phyloP scores from a whole-genome alignment of 1,140 invertebrate species.

The Penaeus vannamei region DNA sequence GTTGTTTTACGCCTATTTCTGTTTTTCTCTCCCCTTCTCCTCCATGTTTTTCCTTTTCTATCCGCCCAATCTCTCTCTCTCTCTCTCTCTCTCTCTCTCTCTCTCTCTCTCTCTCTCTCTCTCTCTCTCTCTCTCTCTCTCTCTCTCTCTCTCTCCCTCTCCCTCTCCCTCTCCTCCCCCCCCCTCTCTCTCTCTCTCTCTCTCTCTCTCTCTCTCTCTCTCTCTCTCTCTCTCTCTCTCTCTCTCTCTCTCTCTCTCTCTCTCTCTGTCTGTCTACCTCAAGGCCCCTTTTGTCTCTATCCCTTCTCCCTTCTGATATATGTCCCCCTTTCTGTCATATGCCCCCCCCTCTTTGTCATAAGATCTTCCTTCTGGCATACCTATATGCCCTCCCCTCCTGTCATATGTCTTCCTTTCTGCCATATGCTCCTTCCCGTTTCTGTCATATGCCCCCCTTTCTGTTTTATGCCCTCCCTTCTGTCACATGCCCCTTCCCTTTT shows the following conservation, averaged over 20 bases:
- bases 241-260: neutral
- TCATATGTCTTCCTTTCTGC: no score
- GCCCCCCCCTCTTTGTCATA: slow-evolving; percentile 1
- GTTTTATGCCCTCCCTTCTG: no score
- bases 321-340: no score
- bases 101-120: neutral
- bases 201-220: no score
- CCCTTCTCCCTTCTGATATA: neutral
- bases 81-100: no score
- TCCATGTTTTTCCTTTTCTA: neutral
- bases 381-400: no score
- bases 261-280: neutral
- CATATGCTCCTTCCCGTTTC: no score
- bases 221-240: neutral
- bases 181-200: neutral
- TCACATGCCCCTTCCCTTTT: no score
- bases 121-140: neutral
- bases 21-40: neutral
- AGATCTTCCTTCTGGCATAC: no score
- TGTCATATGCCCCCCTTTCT: no score
- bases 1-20: no score
- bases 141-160: neutral
- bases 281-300: neutral
- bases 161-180: neutral
- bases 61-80: neutral